Percentiles rank a stretch among this genome's conserved stretches.
Evolutionary conservation across 1,140 invertebrate species (phyloP).

Genomic region (Pygmarrhopalites habei): DNA sequence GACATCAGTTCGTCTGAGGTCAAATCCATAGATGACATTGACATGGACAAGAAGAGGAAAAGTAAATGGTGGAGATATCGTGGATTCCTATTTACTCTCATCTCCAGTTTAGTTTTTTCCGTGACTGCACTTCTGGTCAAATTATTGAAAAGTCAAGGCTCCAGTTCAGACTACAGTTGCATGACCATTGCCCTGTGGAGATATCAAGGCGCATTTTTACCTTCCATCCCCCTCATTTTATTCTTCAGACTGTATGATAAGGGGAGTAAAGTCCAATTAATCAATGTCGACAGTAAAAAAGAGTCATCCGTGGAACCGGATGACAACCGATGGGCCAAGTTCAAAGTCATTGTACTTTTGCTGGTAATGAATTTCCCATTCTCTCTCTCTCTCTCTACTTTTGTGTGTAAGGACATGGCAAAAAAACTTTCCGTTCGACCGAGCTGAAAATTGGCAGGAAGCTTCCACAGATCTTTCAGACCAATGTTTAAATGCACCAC

Average conservation of each 20-base stretch:
- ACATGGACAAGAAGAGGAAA: background rate
- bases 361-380: too few relatives aligned
- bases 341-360: constrained; percentile 9
- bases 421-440: too few relatives aligned
- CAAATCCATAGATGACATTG: background rate
- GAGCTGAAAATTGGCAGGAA: too few relatives aligned
- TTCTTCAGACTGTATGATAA: constrained; percentile 38
- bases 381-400: too few relatives aligned
- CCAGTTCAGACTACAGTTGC: constrained; percentile 43
- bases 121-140: constrained; percentile 46
- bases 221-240: constrained; percentile 42
- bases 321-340: background rate
- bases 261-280: background rate
- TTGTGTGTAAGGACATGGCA: too few relatives aligned
- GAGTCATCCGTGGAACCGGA: background rate
- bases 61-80: constrained; percentile 5
- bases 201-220: constrained; percentile 44
- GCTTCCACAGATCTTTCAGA: background rate
- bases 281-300: background rate
- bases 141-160: too few relatives aligned
- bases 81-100: constrained; percentile 42
- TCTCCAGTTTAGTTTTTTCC: constrained; percentile 45
- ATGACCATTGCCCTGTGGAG: constrained; percentile 44
- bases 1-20: too few relatives aligned
- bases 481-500: too few relatives aligned